phyloP scores from a whole-genome alignment of 1,140 invertebrate genomes.

The Drosophila ananassae region DNA sequence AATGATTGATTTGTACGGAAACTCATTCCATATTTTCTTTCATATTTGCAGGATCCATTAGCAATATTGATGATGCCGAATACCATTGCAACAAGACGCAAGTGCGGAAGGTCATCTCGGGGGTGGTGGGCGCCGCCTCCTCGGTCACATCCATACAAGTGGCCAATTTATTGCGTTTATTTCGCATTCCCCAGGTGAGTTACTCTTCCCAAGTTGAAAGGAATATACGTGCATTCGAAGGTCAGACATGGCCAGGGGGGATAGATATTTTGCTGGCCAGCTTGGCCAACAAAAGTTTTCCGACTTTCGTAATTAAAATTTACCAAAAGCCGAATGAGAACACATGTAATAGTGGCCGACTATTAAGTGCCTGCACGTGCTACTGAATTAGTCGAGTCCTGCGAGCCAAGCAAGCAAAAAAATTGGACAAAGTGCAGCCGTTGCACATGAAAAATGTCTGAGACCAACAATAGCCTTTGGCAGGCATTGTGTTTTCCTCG shows the following conservation, averaged over 20 bases:
- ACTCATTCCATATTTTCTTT: background rate
- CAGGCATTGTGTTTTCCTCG: background rate
- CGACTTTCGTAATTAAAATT: conserved; percentile 65
- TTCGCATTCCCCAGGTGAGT: conserved; percentile 96
- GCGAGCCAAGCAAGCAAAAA: conserved; percentile 7
- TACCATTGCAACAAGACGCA: conserved; percentile 94
- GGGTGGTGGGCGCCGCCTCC: conserved; percentile 97
- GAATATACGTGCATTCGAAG: background rate
- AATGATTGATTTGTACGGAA: background rate
- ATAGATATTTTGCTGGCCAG: background rate
- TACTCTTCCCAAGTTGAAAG: background rate
- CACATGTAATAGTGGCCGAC: conserved; percentile 3
- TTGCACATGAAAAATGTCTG: conserved; percentile 10
- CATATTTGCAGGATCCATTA: conserved; percentile 92
- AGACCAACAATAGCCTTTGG: conserved; percentile 2
- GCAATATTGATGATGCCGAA: conserved; percentile 95
- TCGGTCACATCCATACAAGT: conserved; percentile 98
- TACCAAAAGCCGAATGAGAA: conserved; percentile 24
- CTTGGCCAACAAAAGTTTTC: conserved; percentile 21
- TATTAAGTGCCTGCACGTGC: conserved; percentile 50
- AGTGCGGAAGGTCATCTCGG: conserved; percentile 94
- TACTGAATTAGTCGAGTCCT: conserved; percentile 36
- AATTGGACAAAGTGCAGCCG: conserved; percentile 51
- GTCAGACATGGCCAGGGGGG: background rate
- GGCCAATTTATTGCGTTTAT: conserved; percentile 95